A percentile compares a stretch with the other conserved stretches of the same genome.
Evolutionary conservation across 2,113 vertebrate genomes (phyloP).

Genomic region (Cavia porcellus): DNA sequence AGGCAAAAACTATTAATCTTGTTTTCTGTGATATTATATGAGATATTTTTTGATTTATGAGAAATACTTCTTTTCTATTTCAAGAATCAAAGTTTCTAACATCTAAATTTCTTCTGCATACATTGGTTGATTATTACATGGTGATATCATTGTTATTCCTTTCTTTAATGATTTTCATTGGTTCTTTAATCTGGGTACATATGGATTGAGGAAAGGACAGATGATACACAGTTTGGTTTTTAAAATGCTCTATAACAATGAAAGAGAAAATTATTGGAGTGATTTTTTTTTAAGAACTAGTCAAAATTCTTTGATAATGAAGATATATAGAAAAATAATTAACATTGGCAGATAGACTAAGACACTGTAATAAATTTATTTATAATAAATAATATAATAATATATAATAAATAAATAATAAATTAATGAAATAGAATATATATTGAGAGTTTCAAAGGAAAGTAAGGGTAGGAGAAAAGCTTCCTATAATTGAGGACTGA

Average conservation of each 20-base stretch:
- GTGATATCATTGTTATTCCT: not conserved
- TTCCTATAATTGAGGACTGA: not conserved
- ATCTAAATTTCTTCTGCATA: not conserved
- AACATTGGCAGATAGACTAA: not conserved
- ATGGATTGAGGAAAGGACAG: not conserved
- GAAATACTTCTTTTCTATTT: not conserved
- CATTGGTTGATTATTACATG: not conserved
- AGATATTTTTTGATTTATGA: not conserved
- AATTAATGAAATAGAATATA: not conserved
- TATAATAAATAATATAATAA: no score
- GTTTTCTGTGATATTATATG: not conserved
- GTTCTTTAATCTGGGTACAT: not conserved
- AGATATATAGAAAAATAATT: not conserved
- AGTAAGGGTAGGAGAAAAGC: not conserved
- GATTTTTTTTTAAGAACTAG: not conserved
- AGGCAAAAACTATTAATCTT: not conserved
- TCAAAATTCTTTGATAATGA: not conserved
- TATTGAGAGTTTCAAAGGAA: not conserved
- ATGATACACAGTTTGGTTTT: not conserved
- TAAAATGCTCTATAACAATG: not conserved
- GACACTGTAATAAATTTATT: not conserved
- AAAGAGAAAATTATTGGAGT: not conserved
- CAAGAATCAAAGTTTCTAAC: not conserved
- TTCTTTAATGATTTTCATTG: slow-evolving; percentile 11
- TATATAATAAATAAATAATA: no score